phyloP scores from a whole-genome alignment of 1,140 invertebrate genomes.

The Drosophila subpulchrella region DNA sequence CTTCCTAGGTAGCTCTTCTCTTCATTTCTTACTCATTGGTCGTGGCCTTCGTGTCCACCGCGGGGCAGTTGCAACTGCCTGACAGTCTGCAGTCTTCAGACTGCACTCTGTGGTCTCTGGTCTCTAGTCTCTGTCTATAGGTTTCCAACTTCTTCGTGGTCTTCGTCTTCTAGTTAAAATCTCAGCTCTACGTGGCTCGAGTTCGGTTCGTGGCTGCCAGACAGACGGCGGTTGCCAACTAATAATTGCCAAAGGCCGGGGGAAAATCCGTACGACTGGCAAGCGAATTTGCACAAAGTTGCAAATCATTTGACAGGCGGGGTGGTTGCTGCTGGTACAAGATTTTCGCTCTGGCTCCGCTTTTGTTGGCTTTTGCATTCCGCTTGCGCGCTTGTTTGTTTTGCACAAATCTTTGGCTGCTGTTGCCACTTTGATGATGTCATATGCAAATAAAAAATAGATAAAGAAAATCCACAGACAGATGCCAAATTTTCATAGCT shows the following conservation, averaged over 20 bases:
- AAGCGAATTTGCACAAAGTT: constrained; percentile 79
- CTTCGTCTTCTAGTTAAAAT: constrained; percentile 55
- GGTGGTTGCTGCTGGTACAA: constrained; percentile 25
- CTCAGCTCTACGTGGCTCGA: constrained; percentile 51
- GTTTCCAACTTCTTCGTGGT: background rate
- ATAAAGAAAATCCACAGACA: constrained; percentile 21
- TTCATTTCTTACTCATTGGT: constrained; percentile 14
- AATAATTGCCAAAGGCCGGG: constrained; percentile 59
- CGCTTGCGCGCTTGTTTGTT: constrained; percentile 51
- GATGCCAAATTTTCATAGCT: constrained; percentile 47
- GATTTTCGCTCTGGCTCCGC: constrained; percentile 25
- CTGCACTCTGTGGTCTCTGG: constrained; percentile 16
- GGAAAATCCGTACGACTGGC: constrained; percentile 24
- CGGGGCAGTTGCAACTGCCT: constrained; percentile 52
- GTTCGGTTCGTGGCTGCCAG: constrained; percentile 30
- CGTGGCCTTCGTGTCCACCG: constrained; percentile 62
- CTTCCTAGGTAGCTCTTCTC: background rate
- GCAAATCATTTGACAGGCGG: constrained; percentile 75
- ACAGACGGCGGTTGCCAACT: constrained; percentile 61
- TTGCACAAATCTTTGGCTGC: constrained; percentile 60
- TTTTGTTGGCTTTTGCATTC: constrained; percentile 55
- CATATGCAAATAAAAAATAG: constrained; percentile 66
- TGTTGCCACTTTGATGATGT: constrained; percentile 65
- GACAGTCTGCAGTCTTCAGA: constrained; percentile 10
- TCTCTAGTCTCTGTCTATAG: constrained; percentile 10